These are phyloP conservation scores for Aeoliscus strigatus DNA, from an alignment of 2,797 vertebrate genomes.

Conservation along the genomic window DNA sequence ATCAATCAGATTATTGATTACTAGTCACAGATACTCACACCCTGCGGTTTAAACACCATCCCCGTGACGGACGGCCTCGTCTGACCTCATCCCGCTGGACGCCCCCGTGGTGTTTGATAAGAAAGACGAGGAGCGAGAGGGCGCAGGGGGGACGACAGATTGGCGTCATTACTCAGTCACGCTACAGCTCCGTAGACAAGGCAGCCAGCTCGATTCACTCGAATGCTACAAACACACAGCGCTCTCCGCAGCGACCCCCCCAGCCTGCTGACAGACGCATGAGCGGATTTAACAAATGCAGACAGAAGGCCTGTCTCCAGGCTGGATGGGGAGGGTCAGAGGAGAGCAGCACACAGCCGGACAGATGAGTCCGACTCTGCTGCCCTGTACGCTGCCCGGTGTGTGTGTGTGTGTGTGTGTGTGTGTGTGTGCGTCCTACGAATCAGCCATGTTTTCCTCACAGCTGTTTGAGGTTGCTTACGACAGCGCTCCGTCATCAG, in stretches of 20 bases:
- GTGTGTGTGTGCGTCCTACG: conserved; percentile 20
- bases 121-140: conserved; percentile 30
- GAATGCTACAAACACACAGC: conserved; percentile 59
- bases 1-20: no score
- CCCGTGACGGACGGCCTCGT: conserved; percentile 40
- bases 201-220: conserved; percentile 63
- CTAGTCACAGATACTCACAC: conserved; percentile 23
- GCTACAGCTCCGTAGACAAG: conserved; percentile 55
- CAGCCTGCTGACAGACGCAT: conserved; percentile 61
- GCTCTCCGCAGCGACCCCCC: conserved; percentile 48
- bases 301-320: conserved; percentile 60
- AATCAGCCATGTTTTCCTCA: conserved; percentile 37
- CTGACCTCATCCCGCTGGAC: conserved; percentile 53
- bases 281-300: conserved; percentile 63
- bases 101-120: conserved; percentile 50
- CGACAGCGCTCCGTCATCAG: conserved; percentile 50
- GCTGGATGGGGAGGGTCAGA: conserved; percentile 36
- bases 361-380: conserved; percentile 21
- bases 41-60: conserved; percentile 35
- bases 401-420: conserved; percentile 16
- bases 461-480: conserved; percentile 28
- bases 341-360: conserved; percentile 26
- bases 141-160: conserved; percentile 23
- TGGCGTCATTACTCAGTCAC: conserved; percentile 57
- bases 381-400: conserved; percentile 37